Evolutionary conservation across 2,797 vertebrate species (phyloP), one percentile per base, ranked within the genome.

Genomic region (Pseudochromis fuscus): DNA sequence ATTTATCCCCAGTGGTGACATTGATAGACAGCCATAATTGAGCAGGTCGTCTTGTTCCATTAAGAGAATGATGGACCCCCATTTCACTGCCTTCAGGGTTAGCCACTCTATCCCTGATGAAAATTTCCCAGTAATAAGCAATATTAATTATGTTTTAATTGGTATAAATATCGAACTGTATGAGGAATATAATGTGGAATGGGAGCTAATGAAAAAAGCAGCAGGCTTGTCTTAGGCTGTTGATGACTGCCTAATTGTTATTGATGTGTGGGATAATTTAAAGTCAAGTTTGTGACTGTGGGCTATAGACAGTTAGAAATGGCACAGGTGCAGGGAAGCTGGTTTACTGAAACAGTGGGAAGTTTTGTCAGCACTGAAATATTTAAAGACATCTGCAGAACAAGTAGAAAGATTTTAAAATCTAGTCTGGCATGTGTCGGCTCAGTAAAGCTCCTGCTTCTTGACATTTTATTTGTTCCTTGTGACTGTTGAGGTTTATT

Each of bases 71-170:
- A 90, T 86, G 82, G 83, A 87, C 77, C 82, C 70, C 73, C 65
- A 69, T 89, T 79, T 87, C 82, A 44, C 75, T 84, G 87, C 76
- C 89, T 86, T 82, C 72, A 24, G 83, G 86, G 86, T 89, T 91
- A 87, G 86, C 83, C 81, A 79, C 84, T 85, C 62, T 42, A 82
- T 80, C 79, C 77, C 82, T 92, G 92, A 92, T 92, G 89, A 93
- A 86, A 93, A 91, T 90, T 91, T 90, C 84, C 86, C 84, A 90
- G 82, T 93, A 93, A 94, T 94, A 93, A 94, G 89, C 89, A 71
- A 87, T 91, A 92, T 93, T 93, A 94, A 94, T 94, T 92, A 92
- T 64, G 75, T 79, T 88, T 91, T 95, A 94, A 95, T 94, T 94
- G 92, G 90, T 91, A 91, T 94, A 93, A 94, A 94, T 89, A 89